Evolutionary conservation across 2,113 vertebrate species (phyloP), one percentile per base, ranked within the genome.

Genomic region (Chelonoidis abingdonii): DNA sequence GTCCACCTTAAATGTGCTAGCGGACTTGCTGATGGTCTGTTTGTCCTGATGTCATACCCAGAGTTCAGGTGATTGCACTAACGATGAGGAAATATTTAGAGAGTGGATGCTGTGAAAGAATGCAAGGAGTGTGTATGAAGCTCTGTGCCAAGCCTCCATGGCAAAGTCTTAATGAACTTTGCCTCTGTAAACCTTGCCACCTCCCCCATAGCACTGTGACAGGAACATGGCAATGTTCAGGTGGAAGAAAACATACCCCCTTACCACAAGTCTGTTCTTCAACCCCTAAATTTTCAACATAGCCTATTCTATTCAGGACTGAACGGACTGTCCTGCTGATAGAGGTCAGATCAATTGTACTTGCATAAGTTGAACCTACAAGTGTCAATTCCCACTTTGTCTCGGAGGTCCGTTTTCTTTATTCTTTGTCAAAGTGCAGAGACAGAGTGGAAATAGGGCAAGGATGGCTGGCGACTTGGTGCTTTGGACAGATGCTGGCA

Each of bases 201-300:
- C 65, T 47, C 2, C 79, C 35, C 17, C 14, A 4, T 19, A 10
- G 2, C 27, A 38, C 53, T 0, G 1, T 49, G 7, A 1, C 35
- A 72, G 0, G 8, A 12, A 21, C 6, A 1, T 0, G 2, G 27
- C 16, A 47, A 27, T 3, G 0, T 47, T 89, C 8, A 35, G 62
- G 62, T 10, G 41, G 31, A 47, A 13, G 0, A 10, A 24, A 84
- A 14, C 9, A 3, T 1, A 9, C 29, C 7, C 31, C 31, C 7
- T 80, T 16, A 38, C 79, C 27, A 5, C 0, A 79, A 50, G 3
- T 0, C 1, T 6, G 0, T 31, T 3, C 1, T 0, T 0, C 72
- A 49, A 76, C 21, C 25, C 14, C 4, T 3, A 44, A 5, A 52
- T 0, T 0, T 27, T 16, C 5, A 1, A 0, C 8, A 17, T 24